Conservation (phyloP, 1,140 invertebrate species). For the Myzus persicae region DNA sequence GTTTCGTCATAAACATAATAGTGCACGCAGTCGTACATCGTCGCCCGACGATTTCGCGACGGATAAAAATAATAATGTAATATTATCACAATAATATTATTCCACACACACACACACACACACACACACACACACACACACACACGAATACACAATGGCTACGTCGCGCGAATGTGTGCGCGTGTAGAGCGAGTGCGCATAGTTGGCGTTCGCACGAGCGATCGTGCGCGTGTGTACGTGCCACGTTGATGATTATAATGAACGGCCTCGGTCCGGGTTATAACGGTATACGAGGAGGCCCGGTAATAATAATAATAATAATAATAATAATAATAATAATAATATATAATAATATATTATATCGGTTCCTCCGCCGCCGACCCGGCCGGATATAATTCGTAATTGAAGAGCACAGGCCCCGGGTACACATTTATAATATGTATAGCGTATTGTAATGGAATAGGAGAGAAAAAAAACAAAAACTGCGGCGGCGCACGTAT, state of each 20-base stretch:
- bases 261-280: constrained; percentile 47
- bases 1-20: too few relatives aligned
- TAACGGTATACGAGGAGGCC: constrained; percentile 40
- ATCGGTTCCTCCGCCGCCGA: background rate
- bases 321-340: background rate
- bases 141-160: background rate
- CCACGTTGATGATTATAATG: constrained; percentile 14
- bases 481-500: background rate
- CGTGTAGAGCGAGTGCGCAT: background rate
- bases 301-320: constrained; percentile 10
- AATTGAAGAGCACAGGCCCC: constrained; percentile 9
- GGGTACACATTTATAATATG: background rate
- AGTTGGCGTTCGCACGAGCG: background rate
- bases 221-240: background rate
- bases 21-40: background rate
- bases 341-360: background rate
- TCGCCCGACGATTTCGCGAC: background rate
- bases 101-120: background rate
- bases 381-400: constrained; percentile 50
- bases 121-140: too few relatives aligned
- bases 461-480: background rate
- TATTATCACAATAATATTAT: background rate
- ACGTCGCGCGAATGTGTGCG: too few relatives aligned
- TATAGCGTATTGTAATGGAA: background rate
- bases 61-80: background rate